Conservation (phyloP, 2,113 vertebrate species). For the Shinisaurus crocodilurus region DNA sequence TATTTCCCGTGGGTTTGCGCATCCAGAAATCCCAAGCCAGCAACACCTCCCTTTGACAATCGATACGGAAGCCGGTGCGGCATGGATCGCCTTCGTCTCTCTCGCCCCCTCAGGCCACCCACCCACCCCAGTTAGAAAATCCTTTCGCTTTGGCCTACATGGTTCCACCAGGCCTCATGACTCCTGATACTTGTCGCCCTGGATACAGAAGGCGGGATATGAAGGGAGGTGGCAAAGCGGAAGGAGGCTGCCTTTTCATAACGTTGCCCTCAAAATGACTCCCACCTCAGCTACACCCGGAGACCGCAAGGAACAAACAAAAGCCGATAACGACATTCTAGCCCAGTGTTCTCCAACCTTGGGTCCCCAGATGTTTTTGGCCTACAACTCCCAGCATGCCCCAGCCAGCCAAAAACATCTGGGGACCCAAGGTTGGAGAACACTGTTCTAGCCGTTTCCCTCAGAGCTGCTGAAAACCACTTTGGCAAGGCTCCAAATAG, state of each 20-base stretch:
- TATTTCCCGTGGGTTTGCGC: too few relatives aligned
- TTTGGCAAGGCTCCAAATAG: background rate
- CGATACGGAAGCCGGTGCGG: background rate
- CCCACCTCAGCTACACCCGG: background rate
- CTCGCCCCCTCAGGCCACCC: background rate
- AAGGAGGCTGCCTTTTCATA: slow-evolving; percentile 48
- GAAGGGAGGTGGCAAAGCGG: slow-evolving; percentile 22
- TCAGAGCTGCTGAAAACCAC: slow-evolving; percentile 28
- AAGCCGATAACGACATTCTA: too few relatives aligned
- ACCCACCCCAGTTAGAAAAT: background rate
- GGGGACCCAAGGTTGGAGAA: too few relatives aligned
- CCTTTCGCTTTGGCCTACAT: background rate
- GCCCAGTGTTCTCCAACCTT: too few relatives aligned
- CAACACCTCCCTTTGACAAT: background rate
- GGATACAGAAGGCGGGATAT: background rate
- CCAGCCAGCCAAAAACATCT: too few relatives aligned
- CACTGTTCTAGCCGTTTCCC: slow-evolving; percentile 26
- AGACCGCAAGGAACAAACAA: background rate
- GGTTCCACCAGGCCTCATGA: background rate
- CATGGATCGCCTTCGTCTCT: background rate
- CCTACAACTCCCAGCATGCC: too few relatives aligned
- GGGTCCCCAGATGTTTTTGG: too few relatives aligned
- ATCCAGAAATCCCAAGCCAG: slow-evolving; percentile 28
- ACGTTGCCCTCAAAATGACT: slow-evolving; percentile 37
- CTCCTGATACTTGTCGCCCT: slow-evolving; percentile 27